phyloP scores from a whole-genome alignment of 1,140 invertebrate genomes.

The Nixonia krombeini region DNA sequence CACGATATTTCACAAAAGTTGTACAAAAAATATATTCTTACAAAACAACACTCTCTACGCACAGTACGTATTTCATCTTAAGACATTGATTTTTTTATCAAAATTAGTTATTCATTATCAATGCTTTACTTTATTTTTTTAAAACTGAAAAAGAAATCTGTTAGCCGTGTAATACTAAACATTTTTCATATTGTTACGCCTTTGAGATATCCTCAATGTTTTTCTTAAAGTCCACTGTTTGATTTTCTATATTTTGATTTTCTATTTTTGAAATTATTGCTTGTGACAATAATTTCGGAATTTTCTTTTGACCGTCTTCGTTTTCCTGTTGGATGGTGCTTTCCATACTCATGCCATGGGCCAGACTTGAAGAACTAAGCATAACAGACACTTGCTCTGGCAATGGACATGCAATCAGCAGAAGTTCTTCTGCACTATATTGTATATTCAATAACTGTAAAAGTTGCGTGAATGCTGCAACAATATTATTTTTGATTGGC shows the following conservation, averaged over 20 bases:
- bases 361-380: slow-evolving; percentile 81
- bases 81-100: no score
- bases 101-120: no score
- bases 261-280: background rate
- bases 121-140: no score
- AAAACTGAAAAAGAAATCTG: no score
- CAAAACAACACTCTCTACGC: no score
- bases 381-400: slow-evolving; percentile 93
- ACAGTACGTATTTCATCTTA: no score
- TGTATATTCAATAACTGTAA: slow-evolving; percentile 82
- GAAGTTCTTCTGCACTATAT: slow-evolving; percentile 85
- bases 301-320: slow-evolving; percentile 7
- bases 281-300: background rate
- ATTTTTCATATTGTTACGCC: background rate
- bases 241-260: slow-evolving; percentile 1
- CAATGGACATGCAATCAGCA: slow-evolving; percentile 89
- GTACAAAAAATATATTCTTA: no score
- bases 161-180: no score
- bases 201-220: background rate
- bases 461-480: slow-evolving; percentile 87
- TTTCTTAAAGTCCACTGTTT: background rate
- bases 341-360: slow-evolving; percentile 50
- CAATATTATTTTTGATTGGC: slow-evolving; percentile 93
- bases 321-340: background rate
- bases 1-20: no score